Percentiles rank a stretch among this genome's conserved stretches.
These are phyloP conservation scores for Catocala sponsa DNA, from an alignment of 2,888 invertebrate genomes.

Conservation along the genomic window DNA sequence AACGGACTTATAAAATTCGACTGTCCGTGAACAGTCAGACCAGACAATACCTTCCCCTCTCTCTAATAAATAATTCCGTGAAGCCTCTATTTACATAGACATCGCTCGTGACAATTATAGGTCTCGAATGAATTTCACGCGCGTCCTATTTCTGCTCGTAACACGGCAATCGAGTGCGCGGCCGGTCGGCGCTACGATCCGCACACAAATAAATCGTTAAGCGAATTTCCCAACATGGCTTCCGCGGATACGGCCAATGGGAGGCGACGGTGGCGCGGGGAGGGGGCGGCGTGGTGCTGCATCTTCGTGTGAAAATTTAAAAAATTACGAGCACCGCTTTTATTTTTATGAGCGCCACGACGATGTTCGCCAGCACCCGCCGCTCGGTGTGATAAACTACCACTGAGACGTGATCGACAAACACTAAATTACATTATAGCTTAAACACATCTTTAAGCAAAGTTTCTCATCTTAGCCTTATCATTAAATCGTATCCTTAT, in stretches of 20 bases:
- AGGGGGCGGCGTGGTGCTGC: conserved; percentile 60
- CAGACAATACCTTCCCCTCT: conserved; percentile 64
- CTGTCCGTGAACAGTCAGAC: conserved; percentile 64
- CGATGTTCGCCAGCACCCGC: conserved; percentile 56
- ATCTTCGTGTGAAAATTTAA: conserved; percentile 76
- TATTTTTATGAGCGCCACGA: conserved; percentile 68
- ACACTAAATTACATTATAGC: conserved; percentile 56
- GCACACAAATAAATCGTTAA: conserved; percentile 81
- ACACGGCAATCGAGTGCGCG: conserved; percentile 65
- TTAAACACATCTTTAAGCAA: conserved; percentile 15
- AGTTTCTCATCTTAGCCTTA: no score
- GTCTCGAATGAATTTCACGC: conserved; percentile 63
- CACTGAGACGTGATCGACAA: conserved; percentile 55
- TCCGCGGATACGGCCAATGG: conserved; percentile 71
- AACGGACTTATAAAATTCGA: conserved; percentile 80
- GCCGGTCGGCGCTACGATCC: conserved; percentile 63
- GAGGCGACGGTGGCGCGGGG: conserved; percentile 63
- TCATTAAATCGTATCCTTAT: no score
- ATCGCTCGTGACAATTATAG: conserved; percentile 54
- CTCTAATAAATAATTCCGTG: conserved; percentile 60
- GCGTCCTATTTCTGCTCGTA: conserved; percentile 61
- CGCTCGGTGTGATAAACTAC: conserved; percentile 55
- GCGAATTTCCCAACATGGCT: conserved; percentile 84
- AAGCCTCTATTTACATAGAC: conserved; percentile 53
- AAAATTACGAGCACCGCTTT: conserved; percentile 70